These are phyloP conservation scores for Lates calcarifer DNA, from an alignment of 2,113 vertebrate genomes.

Conservation along the genomic window DNA sequence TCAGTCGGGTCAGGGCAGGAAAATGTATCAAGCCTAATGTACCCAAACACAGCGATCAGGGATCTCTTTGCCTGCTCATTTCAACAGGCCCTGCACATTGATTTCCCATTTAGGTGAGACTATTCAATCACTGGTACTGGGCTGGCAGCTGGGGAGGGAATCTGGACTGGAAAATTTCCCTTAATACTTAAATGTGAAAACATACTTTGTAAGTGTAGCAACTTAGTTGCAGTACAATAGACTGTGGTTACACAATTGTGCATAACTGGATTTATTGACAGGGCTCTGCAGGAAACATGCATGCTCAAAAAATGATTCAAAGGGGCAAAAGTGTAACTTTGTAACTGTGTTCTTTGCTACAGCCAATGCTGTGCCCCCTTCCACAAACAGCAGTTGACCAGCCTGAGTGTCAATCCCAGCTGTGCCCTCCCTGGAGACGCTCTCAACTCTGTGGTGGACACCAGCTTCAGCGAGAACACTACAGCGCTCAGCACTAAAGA, in stretches of 20 bases:
- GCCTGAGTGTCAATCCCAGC: slow-evolving; percentile 88
- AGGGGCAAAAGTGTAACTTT: slow-evolving; percentile 2
- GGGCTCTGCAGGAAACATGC: neutral
- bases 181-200: neutral
- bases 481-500: slow-evolving; percentile 78
- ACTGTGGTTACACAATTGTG: neutral
- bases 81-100: slow-evolving; percentile 46
- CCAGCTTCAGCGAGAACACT: slow-evolving; percentile 84
- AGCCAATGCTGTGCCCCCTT: slow-evolving; percentile 87
- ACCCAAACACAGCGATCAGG: slow-evolving; percentile 31
- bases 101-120: slow-evolving; percentile 48
- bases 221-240: neutral
- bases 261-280: neutral
- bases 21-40: slow-evolving; percentile 42
- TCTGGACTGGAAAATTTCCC: neutral
- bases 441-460: slow-evolving; percentile 90
- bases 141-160: neutral
- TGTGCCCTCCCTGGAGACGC: slow-evolving; percentile 93
- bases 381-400: slow-evolving; percentile 89
- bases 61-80: slow-evolving; percentile 27
- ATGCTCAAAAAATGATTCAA: neutral
- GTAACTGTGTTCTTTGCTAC: slow-evolving; percentile 29
- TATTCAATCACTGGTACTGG: slow-evolving; percentile 16
- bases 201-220: neutral
- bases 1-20: slow-evolving; percentile 37